Base-by-base conservation (phyloP, 2,888 invertebrate species). In the Drosophila formosana region DNA sequence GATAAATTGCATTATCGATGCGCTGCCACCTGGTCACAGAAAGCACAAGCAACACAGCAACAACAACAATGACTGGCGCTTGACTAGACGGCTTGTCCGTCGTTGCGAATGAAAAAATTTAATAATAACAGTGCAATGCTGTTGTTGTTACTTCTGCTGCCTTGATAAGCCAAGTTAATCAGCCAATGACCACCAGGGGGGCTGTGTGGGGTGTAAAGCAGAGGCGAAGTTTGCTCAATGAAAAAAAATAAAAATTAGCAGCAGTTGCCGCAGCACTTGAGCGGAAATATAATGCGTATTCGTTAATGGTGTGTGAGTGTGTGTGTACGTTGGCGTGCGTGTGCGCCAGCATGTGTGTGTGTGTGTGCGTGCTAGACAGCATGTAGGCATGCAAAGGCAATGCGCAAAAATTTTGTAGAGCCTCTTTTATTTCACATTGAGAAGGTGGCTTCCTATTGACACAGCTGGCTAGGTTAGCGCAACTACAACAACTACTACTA, bases 271-370 rank as follows among this genome's bases (percentile, higher is more conserved):
- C 49, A 37, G 55, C 80, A 75, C 66, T 78, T 70, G 75, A 89
- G 81, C 90, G 89, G 89, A 89, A 89, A 90, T 89, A 88, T 79
- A 83, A 75, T 85, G 88, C 80, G 81, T 82, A 72, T 69, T 68
- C 55, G 46, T 64, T 46, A 32, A 30, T 65, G 26, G 63, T 57
- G 13, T 51, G 52, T 13, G 55, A 68, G 70, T 30, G 69, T 61
- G 52, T 23, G 55, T 70, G 73, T 30, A 66, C 58, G 47, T 50
- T 34, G 5, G 30, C 41, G n/a, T 51, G 13, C 34, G 30, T 53
- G 6, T 28, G 9, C 28, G 46, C 43, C 43, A 69, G 65, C 34
- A 65, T 53, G 46, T 43, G 37, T 6, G 6, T 6, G 6, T 6
- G 6, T 43, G 60, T 55, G 47, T 70, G 72, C 46, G 72, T 64